Evolutionary conservation across 2,888 invertebrate species (phyloP), one percentile per base, ranked within the genome.

Genomic region (Plutella xylostella): DNA sequence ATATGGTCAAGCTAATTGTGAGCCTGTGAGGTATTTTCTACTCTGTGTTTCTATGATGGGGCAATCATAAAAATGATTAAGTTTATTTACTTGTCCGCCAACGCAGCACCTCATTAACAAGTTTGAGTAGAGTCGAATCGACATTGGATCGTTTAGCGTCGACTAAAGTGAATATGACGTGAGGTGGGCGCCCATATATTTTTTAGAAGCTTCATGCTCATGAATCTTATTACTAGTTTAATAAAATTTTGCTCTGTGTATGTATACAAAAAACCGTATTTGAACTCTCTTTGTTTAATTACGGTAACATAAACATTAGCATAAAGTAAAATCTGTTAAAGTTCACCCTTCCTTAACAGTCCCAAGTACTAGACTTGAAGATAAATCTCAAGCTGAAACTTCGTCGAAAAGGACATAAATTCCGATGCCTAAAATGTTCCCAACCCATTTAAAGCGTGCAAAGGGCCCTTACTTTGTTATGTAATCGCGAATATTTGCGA

Each of bases 321-420:
- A n/a, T n/a, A n/a, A n/a, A n/a, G n/a, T n/a, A n/a, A n/a, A n/a
- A n/a, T n/a, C n/a, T n/a, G n/a, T n/a, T n/a, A n/a, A n/a, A n/a
- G n/a, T n/a, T n/a, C n/a, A n/a, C n/a, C n/a, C n/a, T n/a, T n/a
- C n/a, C n/a, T n/a, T n/a, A n/a, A n/a, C 12, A n/a, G 37, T 57
- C 52, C 51, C 49, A 58, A 63, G 60, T 58, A 63, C 14, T 25
- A 40, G 17, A 56, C 17, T 56, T 60, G 51, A 58, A 69, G 69
- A 78, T 78, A 76, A 76, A 77, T 77, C 72, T 73, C 60, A 56
- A 52, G 69, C 70, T 67, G 62, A 65, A 73, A 68, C 67, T 68
- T 65, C 52, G 65, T 65, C 53, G 58, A 55, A 46, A 60, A 53
- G 63, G 62, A 68, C 68, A 76, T 80, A 79, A 79, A 79, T 76